Conservation (phyloP, 1,140 invertebrate genomes). For the Apis florea region DNA sequence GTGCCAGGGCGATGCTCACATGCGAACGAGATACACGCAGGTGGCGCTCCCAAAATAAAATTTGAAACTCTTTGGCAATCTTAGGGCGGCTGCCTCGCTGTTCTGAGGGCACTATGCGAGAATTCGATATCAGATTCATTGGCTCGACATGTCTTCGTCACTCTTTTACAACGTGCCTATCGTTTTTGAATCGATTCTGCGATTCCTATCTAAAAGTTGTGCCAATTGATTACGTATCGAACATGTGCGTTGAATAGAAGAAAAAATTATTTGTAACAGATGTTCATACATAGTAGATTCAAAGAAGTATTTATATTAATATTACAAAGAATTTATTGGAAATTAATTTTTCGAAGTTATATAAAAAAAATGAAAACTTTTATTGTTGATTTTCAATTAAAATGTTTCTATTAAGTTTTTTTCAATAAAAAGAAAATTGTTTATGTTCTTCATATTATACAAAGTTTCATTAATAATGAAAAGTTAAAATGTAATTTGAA, state of each 20-base stretch:
- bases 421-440: too few species aligned
- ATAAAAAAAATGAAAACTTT: too few species aligned
- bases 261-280: neutral
- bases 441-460: too few species aligned
- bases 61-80: slow-evolving; percentile 73
- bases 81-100: slow-evolving; percentile 47
- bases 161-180: slow-evolving; percentile 19
- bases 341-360: too few species aligned
- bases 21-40: slow-evolving; percentile 64
- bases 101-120: slow-evolving; percentile 46
- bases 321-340: too few species aligned
- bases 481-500: too few species aligned
- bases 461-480: too few species aligned
- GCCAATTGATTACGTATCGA: neutral
- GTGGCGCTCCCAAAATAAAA: slow-evolving; percentile 78
- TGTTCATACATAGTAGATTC: too few species aligned
- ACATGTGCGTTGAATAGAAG: too few species aligned
- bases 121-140: slow-evolving; percentile 57
- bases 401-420: too few species aligned
- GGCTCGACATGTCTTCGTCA: slow-evolving; percentile 31
- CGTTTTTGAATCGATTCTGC: neutral
- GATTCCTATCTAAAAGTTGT: neutral
- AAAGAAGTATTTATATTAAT: too few species aligned
- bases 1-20: slow-evolving; percentile 51
- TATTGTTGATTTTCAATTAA: too few species aligned